Conservation (phyloP, 2,888 invertebrate species). For the Dioctria linearis region DNA sequence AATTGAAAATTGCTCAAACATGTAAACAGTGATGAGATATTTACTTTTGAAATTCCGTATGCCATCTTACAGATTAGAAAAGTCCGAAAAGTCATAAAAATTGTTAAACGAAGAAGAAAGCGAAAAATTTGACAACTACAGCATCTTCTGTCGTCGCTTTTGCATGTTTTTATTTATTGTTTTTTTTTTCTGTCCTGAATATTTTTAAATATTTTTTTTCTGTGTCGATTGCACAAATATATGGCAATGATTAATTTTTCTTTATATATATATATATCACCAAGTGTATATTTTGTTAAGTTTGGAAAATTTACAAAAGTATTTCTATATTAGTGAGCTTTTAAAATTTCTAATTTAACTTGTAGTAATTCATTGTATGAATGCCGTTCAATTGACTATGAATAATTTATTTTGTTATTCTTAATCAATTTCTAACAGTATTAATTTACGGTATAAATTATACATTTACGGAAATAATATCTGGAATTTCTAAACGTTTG, state of each 20-base stretch:
- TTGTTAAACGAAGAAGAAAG: constrained; percentile 58
- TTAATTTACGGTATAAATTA: neutral
- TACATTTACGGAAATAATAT: too few relatives aligned
- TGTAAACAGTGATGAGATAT: constrained; percentile 48
- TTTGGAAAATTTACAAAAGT: constrained; percentile 38
- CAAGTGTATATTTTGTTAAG: constrained; percentile 23
- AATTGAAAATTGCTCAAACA: constrained; percentile 40
- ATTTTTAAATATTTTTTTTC: constrained; percentile 25
- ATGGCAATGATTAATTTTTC: constrained; percentile 27
- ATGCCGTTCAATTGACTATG: too few relatives aligned
- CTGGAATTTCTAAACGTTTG: too few relatives aligned
- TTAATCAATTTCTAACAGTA: neutral
- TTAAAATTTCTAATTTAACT: too few relatives aligned
- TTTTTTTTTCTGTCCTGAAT: constrained; percentile 48
- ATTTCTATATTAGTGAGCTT: too few relatives aligned
- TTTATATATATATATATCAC: neutral
- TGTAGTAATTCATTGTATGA: too few relatives aligned
- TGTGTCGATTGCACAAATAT: constrained; percentile 41
- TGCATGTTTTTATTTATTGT: constrained; percentile 49
- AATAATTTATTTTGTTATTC: too few relatives aligned
- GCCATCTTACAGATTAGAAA: constrained; percentile 58
- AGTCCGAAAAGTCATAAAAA: constrained; percentile 56
- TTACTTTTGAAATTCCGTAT: constrained; percentile 51
- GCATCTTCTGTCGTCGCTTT: constrained; percentile 54
- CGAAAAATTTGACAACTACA: constrained; percentile 56